These are phyloP conservation scores for Heterotilapia buettikoferi DNA, from an alignment of 2,113 vertebrate genomes.

Conservation along the genomic window DNA sequence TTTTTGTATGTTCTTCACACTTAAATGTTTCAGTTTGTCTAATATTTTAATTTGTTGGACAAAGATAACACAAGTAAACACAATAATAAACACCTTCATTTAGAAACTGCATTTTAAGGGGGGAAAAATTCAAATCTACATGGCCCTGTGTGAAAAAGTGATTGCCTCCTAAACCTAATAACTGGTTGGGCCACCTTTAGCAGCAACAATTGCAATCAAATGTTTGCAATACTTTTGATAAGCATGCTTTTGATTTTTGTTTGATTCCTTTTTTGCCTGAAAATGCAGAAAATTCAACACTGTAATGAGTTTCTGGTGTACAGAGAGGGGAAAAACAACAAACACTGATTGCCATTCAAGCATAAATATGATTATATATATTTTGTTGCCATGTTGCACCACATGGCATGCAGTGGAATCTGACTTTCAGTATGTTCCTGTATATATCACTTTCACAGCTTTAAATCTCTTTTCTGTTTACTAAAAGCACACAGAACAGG, in stretches of 20 bases:
- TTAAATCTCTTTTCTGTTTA: constrained; percentile 1
- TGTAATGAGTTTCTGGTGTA: background rate
- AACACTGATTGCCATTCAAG: background rate
- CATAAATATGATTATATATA: background rate
- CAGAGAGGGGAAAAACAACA: background rate
- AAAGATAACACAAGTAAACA: background rate
- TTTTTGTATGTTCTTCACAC: background rate
- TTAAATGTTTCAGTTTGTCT: background rate
- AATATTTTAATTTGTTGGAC: background rate
- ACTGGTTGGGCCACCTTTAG: background rate
- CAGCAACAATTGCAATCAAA: background rate
- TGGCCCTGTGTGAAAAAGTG: background rate
- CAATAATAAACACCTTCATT: background rate
- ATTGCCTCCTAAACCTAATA: background rate
- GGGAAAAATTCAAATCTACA: background rate
- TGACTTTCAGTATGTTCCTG: background rate
- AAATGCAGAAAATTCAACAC: background rate
- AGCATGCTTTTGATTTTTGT: background rate
- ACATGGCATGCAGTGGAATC: background rate
- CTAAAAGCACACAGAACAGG: background rate
- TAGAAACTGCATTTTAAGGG: background rate
- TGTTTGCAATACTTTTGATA: background rate
- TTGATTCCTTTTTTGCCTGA: background rate
- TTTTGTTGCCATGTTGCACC: background rate
- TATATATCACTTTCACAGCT: background rate